Conservation (phyloP, 2,113 vertebrate species). For the Taurulus bubalis region DNA sequence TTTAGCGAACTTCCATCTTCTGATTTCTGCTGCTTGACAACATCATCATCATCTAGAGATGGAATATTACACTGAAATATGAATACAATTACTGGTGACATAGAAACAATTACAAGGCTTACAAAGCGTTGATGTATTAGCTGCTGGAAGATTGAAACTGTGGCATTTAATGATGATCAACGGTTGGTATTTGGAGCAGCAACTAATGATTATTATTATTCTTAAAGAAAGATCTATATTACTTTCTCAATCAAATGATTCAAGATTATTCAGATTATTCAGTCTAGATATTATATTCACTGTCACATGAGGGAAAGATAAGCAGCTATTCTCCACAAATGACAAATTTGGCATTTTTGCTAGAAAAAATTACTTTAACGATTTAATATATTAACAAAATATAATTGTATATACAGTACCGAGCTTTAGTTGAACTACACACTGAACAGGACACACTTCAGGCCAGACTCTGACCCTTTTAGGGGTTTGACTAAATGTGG, state of each 20-base stretch:
- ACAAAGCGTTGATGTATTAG: not conserved
- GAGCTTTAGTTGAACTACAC: not conserved
- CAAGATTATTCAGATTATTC: not conserved
- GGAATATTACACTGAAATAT: no score
- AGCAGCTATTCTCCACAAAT: no score
- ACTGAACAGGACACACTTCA: not conserved
- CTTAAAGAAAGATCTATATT: not conserved
- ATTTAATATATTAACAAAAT: not conserved
- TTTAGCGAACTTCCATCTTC: conserved; percentile 16
- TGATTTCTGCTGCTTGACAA: conserved; percentile 12
- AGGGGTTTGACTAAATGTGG: not conserved
- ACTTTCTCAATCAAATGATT: not conserved
- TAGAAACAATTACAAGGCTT: not conserved
- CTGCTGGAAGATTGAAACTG: not conserved
- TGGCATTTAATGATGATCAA: not conserved
- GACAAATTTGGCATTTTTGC: no score
- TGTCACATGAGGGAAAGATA: not conserved
- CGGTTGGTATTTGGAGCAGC: not conserved
- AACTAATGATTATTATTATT: conserved; percentile 17
- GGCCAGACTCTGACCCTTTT: no score
- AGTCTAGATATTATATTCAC: not conserved
- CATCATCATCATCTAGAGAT: not conserved
- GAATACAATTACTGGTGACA: conserved; percentile 6
- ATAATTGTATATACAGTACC: no score
- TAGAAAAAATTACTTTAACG: not conserved